These are phyloP conservation scores for Mesoligia furuncula DNA, from an alignment of 2,888 invertebrate species.

Conservation along the genomic window DNA sequence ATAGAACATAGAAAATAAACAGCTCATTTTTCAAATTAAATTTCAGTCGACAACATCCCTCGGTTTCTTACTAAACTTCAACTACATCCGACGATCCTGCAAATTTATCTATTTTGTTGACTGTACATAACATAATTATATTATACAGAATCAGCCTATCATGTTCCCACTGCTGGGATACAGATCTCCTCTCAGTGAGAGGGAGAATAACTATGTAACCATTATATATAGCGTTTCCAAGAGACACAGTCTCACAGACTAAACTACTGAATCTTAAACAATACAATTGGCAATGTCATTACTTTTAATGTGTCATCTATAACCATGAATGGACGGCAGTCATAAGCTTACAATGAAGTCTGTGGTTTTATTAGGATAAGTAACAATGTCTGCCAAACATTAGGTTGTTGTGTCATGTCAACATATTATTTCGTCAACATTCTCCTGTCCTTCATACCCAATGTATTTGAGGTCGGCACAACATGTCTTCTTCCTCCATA, in stretches of 20 bases:
- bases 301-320: background rate
- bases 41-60: no score
- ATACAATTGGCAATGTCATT: background rate
- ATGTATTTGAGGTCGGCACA: background rate
- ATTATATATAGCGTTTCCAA: background rate
- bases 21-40: no score
- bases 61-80: no score
- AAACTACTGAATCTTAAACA: background rate
- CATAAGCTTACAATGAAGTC: conserved; percentile 13
- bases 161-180: no score
- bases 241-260: background rate
- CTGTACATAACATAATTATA: no score
- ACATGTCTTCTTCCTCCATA: background rate
- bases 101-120: no score
- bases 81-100: no score
- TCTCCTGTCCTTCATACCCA: background rate
- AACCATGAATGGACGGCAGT: background rate
- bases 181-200: no score
- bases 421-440: background rate
- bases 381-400: conserved; percentile 15
- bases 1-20: no score
- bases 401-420: background rate
- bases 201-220: background rate
- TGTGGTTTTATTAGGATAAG: conserved; percentile 11
- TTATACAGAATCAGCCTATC: no score